These are phyloP conservation scores for Stenoptilia bipunctidactyla DNA, from an alignment of 2,888 invertebrate species.

Conservation along the genomic window DNA sequence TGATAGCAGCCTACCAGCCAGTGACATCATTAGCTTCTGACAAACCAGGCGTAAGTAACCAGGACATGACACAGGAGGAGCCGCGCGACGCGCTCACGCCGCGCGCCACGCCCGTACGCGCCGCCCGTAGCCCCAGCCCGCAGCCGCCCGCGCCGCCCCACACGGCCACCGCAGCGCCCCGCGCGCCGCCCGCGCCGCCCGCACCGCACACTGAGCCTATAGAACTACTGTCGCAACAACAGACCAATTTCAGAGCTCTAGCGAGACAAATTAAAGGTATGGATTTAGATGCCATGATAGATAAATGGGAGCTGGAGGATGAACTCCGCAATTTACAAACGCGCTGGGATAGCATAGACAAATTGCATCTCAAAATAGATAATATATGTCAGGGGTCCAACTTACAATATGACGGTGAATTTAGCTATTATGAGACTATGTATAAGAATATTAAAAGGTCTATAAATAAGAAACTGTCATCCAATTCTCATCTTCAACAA, in stretches of 20 bases:
- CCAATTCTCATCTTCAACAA: background rate
- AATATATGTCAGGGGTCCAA: background rate
- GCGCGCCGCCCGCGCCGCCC: background rate
- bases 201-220: background rate
- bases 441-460: conserved; percentile 2
- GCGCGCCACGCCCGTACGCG: no score
- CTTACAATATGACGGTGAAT: background rate
- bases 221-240: conserved; percentile 3
- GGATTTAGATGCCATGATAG: conserved; percentile 5
- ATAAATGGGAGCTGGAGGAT: conserved; percentile 14
- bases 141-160: background rate
- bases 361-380: conserved; percentile 6
- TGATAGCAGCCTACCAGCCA: background rate
- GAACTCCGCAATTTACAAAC: conserved; percentile 4
- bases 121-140: no score
- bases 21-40: background rate
- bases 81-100: background rate
- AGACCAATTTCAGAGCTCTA: conserved; percentile 10
- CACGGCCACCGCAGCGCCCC: background rate
- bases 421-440: background rate
- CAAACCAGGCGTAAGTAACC: background rate
- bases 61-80: background rate
- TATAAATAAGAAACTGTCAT: conserved; percentile 2
- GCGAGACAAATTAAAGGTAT: conserved; percentile 4
- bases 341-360: conserved; percentile 5